A percentile compares a stretch with the other conserved stretches of the same genome.
phyloP scores from a whole-genome alignment of 2,888 invertebrate genomes.

The Leptopilina drosophilae region DNA sequence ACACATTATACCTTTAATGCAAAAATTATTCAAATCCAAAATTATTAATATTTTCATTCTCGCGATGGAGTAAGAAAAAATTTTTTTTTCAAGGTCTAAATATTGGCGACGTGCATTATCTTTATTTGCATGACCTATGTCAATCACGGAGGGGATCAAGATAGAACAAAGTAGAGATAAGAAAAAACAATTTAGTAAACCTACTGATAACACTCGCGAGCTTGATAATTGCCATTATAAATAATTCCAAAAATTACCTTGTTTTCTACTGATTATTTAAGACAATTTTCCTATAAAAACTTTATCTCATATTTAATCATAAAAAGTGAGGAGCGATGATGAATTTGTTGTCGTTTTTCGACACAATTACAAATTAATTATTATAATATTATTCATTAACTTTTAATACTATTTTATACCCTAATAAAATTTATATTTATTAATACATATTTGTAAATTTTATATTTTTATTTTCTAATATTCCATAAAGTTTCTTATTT shows the following conservation, averaged over 20 bases:
- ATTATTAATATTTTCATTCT: neutral
- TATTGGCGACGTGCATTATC: conserved; percentile 59
- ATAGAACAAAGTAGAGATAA: conserved; percentile 69
- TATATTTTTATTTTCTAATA: too few species aligned
- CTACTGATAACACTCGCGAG: conserved; percentile 55
- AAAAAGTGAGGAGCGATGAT: neutral
- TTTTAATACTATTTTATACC: too few species aligned
- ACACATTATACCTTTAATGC: neutral
- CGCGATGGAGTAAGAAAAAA: neutral
- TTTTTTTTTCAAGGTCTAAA: conserved; percentile 6
- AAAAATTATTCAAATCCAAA: neutral
- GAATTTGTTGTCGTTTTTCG: neutral
- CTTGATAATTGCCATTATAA: conserved; percentile 43
- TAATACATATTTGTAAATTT: too few species aligned
- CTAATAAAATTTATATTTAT: too few species aligned
- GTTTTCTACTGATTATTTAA: conserved; percentile 16
- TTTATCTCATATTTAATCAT: neutral
- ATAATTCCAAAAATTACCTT: conserved; percentile 20
- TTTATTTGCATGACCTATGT: conserved; percentile 74
- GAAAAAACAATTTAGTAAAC: conserved; percentile 55
- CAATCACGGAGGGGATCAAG: conserved; percentile 69
- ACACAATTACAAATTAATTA: too few species aligned
- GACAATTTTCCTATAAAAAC: neutral
- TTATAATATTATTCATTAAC: too few species aligned
- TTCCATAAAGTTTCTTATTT: too few species aligned